Conservation (phyloP, 1,140 invertebrate species). For the Hesperophylax magnus region DNA sequence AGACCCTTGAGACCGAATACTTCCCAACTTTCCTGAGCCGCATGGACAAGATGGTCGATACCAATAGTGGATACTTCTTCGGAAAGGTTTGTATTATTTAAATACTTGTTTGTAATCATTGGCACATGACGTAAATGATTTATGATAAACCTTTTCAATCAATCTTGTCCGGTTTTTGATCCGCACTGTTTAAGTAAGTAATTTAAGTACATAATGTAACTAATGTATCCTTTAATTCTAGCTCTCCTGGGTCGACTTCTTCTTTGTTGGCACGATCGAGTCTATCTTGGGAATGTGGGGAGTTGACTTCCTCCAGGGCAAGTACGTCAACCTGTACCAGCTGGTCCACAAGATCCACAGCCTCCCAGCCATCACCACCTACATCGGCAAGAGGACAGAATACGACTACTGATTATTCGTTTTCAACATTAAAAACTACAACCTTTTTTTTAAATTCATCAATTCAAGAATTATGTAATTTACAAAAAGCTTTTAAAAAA, state of each 20-base stretch:
- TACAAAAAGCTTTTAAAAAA: too few species aligned
- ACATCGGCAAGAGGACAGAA: conserved; percentile 58
- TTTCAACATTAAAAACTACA: too few species aligned
- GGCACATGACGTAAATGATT: too few species aligned
- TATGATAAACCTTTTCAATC: too few species aligned
- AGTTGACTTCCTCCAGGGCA: conserved; percentile 59
- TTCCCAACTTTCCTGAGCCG: conserved; percentile 62
- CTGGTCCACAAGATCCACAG: conserved; percentile 60
- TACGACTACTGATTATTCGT: conserved; percentile 33
- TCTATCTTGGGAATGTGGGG: conserved; percentile 60
- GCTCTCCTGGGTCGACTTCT: conserved; percentile 66
- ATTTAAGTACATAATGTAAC: too few species aligned
- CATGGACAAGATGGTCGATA: conserved; percentile 63
- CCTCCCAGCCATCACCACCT: conserved; percentile 63
- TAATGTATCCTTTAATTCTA: conserved; percentile 48
- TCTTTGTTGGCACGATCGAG: conserved; percentile 63
- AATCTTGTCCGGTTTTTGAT: too few species aligned
- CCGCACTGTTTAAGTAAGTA: too few species aligned
- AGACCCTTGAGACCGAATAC: conserved; percentile 60
- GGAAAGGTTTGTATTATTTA: conserved; percentile 60
- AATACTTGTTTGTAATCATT: too few species aligned
- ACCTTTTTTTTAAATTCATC: too few species aligned
- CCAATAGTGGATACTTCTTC: conserved; percentile 63
- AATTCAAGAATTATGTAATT: too few species aligned
- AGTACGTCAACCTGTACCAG: conserved; percentile 60